Conservation (phyloP, 2,888 invertebrate species). For the Xylota sylvarum region DNA sequence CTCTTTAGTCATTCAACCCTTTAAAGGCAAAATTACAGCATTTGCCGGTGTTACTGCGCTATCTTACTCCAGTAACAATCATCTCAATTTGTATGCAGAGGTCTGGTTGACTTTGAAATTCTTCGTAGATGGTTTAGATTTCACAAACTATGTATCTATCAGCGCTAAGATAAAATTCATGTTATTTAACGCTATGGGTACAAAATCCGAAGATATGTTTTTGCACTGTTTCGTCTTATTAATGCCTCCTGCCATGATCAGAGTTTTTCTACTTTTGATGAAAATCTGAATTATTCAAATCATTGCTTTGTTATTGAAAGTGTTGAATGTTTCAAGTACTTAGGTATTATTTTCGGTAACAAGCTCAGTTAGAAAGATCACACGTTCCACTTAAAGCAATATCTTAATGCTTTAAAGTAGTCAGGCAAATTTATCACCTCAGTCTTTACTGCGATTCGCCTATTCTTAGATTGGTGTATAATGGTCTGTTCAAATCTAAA, state of each 20-base stretch:
- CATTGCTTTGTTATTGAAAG: background rate
- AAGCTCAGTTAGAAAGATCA: background rate
- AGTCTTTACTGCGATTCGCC: background rate
- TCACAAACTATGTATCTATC: background rate
- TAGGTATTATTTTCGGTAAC: too few relatives aligned
- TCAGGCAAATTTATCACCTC: background rate
- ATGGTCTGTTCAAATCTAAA: too few relatives aligned
- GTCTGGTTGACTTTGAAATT: background rate
- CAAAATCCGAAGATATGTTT: background rate
- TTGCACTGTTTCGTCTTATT: too few relatives aligned
- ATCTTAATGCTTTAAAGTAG: background rate
- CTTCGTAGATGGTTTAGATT: background rate
- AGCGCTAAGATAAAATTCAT: background rate
- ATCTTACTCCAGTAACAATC: background rate
- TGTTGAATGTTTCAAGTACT: background rate
- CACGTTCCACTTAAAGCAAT: background rate
- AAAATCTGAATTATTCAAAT: too few relatives aligned
- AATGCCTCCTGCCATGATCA: too few relatives aligned
- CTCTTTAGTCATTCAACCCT: background rate
- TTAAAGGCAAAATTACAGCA: background rate
- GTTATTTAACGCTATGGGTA: background rate
- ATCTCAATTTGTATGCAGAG: background rate
- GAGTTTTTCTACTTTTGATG: too few relatives aligned
- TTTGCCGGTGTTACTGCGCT: background rate
- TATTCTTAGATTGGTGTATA: background rate